A percentile compares a stretch with the other conserved stretches of the same genome.
These are phyloP conservation scores for Anguilla rostrata DNA, from an alignment of 2,113 vertebrate species.

Conservation along the genomic window DNA sequence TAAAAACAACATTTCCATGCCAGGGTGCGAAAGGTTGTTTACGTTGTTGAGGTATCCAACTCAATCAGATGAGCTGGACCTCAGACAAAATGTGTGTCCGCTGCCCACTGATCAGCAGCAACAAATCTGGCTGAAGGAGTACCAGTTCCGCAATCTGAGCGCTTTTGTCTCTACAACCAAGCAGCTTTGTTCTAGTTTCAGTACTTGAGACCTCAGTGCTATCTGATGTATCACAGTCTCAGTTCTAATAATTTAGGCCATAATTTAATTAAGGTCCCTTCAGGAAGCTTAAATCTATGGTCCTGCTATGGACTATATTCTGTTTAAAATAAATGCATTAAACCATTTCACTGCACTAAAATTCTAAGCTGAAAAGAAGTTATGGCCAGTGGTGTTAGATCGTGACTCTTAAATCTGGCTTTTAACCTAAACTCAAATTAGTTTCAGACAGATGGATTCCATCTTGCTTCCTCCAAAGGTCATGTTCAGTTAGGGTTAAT, in stretches of 20 bases:
- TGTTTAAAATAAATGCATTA: neutral
- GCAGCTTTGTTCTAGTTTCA: neutral
- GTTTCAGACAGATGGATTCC: neutral
- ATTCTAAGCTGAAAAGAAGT: neutral
- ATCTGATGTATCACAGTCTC: neutral
- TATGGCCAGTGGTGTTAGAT: neutral
- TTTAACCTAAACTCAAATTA: neutral
- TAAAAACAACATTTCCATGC: conserved; percentile 27
- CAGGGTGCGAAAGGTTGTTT: conserved; percentile 17
- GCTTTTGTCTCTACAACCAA: neutral
- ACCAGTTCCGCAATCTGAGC: neutral
- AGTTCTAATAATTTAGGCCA: neutral
- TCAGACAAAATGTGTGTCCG: neutral
- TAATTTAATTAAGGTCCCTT: neutral
- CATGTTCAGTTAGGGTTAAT: conserved; percentile 13
- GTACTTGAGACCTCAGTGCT: neutral
- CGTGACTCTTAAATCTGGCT: neutral
- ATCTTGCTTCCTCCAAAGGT: neutral
- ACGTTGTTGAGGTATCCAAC: neutral
- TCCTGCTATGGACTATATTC: neutral
- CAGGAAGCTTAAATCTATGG: neutral
- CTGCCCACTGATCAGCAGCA: conserved; percentile 27
- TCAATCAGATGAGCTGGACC: conserved; percentile 33
- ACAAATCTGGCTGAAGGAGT: neutral
- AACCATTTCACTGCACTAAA: neutral